Evolutionary conservation across 2,797 vertebrate genomes (phyloP).

Genomic region (Muraenolepis orangiensis): DNA sequence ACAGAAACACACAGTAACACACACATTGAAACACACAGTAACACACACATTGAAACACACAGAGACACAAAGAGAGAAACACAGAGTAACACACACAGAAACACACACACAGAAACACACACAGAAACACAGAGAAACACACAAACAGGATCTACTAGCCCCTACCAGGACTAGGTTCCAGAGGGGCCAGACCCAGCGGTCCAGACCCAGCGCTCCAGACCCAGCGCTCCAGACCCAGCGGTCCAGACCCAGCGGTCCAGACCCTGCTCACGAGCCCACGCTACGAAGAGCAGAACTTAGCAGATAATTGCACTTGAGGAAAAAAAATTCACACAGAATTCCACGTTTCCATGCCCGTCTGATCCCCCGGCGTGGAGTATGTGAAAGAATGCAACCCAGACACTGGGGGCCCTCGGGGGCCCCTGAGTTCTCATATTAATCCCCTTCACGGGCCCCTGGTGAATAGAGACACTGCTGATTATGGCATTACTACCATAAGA

Average conservation of each 20-base stretch:
- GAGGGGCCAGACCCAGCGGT: too few species aligned
- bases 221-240: too few species aligned
- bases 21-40: too few species aligned
- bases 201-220: neutral
- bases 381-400: constrained; percentile 72
- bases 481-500: constrained; percentile 22
- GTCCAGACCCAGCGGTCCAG: neutral
- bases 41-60: too few species aligned
- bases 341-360: constrained; percentile 39
- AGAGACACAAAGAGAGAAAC: too few species aligned
- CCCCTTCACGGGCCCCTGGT: constrained; percentile 3
- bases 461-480: neutral
- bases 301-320: constrained; percentile 40
- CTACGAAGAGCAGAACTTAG: constrained; percentile 19
- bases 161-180: too few species aligned
- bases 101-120: too few species aligned
- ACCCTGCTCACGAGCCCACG: neutral
- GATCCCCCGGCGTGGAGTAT: constrained; percentile 63
- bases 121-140: too few species aligned
- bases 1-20: neutral
- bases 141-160: too few species aligned
- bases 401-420: constrained; percentile 47
- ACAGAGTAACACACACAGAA: too few species aligned
- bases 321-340: constrained; percentile 58
- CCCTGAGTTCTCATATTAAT: constrained; percentile 53